These are phyloP conservation scores for Melanotaenia pygmaea DNA, from an alignment of 2,797 vertebrate species.

Conservation along the genomic window DNA sequence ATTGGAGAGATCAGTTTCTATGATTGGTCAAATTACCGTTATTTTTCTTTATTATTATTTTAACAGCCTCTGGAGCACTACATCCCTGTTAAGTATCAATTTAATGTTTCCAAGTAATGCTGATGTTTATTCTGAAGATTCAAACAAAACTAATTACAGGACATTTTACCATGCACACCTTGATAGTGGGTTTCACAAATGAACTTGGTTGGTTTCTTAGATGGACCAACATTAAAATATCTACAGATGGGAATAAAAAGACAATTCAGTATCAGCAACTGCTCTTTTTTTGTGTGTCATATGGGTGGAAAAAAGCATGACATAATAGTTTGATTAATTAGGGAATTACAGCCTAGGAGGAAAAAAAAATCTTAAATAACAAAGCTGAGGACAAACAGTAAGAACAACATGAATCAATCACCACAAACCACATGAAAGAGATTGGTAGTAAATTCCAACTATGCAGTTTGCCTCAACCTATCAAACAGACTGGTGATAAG, in stretches of 20 bases:
- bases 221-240: background rate
- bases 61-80: background rate
- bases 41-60: background rate
- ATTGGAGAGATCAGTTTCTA: background rate
- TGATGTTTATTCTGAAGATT: background rate
- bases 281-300: background rate
- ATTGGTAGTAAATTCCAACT: constrained; percentile 3
- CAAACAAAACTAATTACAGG: background rate
- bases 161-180: background rate
- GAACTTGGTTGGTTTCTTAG: background rate
- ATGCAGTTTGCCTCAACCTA: constrained; percentile 17
- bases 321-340: background rate
- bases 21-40: background rate
- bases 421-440: background rate
- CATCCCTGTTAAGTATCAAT: background rate
- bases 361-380: background rate
- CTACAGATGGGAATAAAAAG: background rate
- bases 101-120: background rate
- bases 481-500: constrained; percentile 50
- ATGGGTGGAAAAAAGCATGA: background rate
- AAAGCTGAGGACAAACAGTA: background rate
- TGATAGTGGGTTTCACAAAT: background rate
- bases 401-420: constrained; percentile 6
- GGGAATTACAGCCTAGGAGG: background rate
- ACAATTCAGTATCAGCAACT: background rate